Evolutionary conservation across 2,113 vertebrate genomes (phyloP).

Genomic region (Toxostoma redivivum): DNA sequence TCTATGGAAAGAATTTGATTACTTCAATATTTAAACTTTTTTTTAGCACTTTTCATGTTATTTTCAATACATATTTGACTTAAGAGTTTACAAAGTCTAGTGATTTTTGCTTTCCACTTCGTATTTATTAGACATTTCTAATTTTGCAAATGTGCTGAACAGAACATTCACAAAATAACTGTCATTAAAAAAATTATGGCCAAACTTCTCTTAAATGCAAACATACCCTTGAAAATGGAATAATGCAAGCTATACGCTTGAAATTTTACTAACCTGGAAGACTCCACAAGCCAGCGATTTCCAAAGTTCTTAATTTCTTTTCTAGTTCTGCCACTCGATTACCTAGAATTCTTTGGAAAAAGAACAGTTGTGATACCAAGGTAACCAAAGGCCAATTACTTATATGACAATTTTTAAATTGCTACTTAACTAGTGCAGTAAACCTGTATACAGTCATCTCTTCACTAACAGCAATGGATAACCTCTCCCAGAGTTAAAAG

Average conservation of each 20-base stretch:
- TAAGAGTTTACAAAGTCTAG: neutral
- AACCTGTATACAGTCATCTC: neutral
- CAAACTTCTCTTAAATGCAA: neutral
- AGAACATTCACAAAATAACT: neutral
- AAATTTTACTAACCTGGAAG: conserved; percentile 85
- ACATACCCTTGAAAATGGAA: neutral
- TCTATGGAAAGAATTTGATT: neutral
- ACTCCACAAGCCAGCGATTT: conserved; percentile 96
- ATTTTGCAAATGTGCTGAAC: neutral
- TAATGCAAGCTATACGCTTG: neutral
- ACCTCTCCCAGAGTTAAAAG: neutral
- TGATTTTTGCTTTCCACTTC: neutral
- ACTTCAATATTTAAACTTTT: neutral
- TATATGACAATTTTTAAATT: neutral
- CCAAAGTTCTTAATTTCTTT: conserved; percentile 92
- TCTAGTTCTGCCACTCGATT: conserved; percentile 92
- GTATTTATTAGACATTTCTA: neutral
- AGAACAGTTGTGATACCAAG: neutral
- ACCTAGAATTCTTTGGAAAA: conserved; percentile 85
- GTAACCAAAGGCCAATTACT: neutral
- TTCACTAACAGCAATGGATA: neutral
- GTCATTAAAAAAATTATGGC: neutral
- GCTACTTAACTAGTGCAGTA: neutral
- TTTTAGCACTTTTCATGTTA: neutral
- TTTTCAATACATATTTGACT: neutral